Evolutionary conservation across 2,888 invertebrate genomes (phyloP).

Genomic region (Parnassius glacialis): DNA sequence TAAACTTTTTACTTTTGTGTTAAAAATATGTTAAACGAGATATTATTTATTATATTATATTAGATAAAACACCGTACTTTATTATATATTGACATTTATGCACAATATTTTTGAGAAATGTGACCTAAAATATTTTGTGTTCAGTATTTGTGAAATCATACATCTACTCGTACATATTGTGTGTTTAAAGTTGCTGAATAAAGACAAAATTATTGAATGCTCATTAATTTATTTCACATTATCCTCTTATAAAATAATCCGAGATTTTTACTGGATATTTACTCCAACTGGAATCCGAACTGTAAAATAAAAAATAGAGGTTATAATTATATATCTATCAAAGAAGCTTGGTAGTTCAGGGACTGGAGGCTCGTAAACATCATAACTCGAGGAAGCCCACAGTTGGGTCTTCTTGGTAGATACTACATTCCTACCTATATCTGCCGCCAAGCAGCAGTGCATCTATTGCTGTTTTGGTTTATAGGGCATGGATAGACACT

Average conservation of each 20-base stretch:
- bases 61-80: no score
- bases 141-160: conserved; percentile 3
- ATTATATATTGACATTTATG: conserved; percentile 6
- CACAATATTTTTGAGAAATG: conserved; percentile 21
- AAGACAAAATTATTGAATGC: conserved; percentile 14
- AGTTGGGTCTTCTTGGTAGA: no score
- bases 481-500: no score
- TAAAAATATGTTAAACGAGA: no score
- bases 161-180: conserved; percentile 1
- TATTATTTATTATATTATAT: no score
- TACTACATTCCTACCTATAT: no score
- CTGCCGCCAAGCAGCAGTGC: no score
- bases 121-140: conserved; percentile 15
- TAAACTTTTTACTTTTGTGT: no score
- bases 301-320: conserved; percentile 5
- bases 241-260: not conserved
- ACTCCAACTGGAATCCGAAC: conserved; percentile 20
- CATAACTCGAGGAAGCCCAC: no score
- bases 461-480: no score
- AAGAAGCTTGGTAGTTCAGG: no score
- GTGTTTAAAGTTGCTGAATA: conserved; percentile 21
- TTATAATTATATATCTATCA: not conserved
- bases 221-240: conserved; percentile 13
- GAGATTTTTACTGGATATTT: not conserved
- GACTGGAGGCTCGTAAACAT: no score